phyloP scores from a whole-genome alignment of 2,797 vertebrate genomes.

The Podargus strigoides region DNA sequence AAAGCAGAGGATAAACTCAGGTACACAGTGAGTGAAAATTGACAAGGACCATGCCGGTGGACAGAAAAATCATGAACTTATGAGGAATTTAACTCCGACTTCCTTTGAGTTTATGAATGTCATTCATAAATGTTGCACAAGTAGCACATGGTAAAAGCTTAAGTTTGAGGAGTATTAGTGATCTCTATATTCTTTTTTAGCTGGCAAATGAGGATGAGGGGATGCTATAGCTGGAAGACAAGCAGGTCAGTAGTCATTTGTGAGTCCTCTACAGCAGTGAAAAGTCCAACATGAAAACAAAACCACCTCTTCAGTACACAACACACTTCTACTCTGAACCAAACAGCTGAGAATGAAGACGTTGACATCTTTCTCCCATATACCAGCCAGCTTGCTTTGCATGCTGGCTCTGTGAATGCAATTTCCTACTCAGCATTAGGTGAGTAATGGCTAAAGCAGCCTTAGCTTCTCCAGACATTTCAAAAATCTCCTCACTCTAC shows the following conservation, averaged over 20 bases:
- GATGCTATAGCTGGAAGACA: neutral
- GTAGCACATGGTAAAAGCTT: neutral
- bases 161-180: neutral
- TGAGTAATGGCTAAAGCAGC: neutral
- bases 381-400: neutral
- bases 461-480: neutral
- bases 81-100: neutral
- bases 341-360: neutral
- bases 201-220: neutral
- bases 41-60: fast-evolving
- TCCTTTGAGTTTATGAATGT: neutral
- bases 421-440: neutral
- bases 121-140: neutral
- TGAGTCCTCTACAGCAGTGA: neutral
- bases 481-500: neutral
- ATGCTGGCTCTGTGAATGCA: neutral
- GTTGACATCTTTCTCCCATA: neutral
- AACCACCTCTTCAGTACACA: neutral
- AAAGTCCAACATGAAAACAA: neutral
- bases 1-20: neutral
- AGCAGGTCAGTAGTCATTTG: fast-evolving
- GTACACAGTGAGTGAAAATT: neutral
- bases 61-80: neutral
- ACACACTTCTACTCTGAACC: neutral
- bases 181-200: neutral